phyloP scores from a whole-genome alignment of 2,888 invertebrate species.

The Mactromeris polynyma region DNA sequence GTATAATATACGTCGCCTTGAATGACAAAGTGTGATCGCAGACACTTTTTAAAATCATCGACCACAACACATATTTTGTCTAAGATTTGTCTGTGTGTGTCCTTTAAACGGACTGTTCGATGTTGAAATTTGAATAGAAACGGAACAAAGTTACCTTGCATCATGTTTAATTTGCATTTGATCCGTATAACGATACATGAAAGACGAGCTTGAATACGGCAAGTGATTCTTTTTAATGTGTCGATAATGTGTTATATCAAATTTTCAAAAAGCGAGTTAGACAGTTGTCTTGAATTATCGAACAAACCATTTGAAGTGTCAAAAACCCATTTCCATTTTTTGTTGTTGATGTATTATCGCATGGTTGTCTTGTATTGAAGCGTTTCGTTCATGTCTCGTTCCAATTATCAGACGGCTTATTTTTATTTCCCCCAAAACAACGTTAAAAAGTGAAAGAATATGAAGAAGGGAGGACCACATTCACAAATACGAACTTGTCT shows the following conservation, averaged over 20 bases:
- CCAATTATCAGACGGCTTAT: not conserved
- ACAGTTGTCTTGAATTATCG: constrained; percentile 12
- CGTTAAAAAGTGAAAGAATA: not conserved
- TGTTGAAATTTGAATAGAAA: not conserved
- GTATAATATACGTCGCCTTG: not conserved
- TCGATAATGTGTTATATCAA: not conserved
- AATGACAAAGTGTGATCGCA: not conserved
- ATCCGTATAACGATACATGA: not conserved
- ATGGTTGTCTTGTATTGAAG: not conserved
- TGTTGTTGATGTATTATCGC: not conserved
- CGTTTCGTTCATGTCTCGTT: not conserved
- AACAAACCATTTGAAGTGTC: constrained; percentile 1
- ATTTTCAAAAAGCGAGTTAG: not conserved
- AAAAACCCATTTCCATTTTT: constrained; percentile 14
- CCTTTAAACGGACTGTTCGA: not conserved
- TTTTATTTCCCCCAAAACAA: not conserved
- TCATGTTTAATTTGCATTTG: not conserved
- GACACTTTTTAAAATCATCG: not conserved
- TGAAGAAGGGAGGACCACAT: no score
- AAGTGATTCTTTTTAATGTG: not conserved
- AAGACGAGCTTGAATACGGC: not conserved
- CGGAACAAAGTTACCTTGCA: not conserved
- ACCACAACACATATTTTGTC: not conserved
- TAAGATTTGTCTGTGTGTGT: not conserved
- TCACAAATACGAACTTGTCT: no score